Base-by-base conservation (phyloP, 2,888 invertebrate species). In the Mayetiola destructor region DNA sequence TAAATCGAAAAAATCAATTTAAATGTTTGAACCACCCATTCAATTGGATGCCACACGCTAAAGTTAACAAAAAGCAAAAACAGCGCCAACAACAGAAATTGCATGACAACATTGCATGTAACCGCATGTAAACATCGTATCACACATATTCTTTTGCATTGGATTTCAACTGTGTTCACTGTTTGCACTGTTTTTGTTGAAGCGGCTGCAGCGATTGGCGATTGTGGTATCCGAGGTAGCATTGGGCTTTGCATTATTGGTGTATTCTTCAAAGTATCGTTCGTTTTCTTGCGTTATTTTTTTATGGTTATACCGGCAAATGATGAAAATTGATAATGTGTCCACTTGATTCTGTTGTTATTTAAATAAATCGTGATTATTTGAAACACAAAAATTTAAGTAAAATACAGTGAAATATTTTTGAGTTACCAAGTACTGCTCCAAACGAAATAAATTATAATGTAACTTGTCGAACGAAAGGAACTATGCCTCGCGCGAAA, bases 1-100 rank as follows among this genome's bases (percentile, higher is more conserved):
- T 79, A 69, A 18, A 68, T 63, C 12, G 71, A 70, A 59, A 68
- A 65, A 37, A 85, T 72, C 14, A 81, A 75, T 16, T 73, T 64
- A 60, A 84, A 69, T 1, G 82, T 79, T 36, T 76, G 75, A 30
- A 72, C 65, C n/a, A 85, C 66, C 85, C 85, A 87, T 62, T 73
- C 66, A 18, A 81, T 59, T 0, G 84, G 84, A 65, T 83, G 81
- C 42, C 83, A 66, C 18, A 80, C 62, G 64, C 80, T 77, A 32
- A 81, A 69, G 69, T 85, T 84, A 1, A 80, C 78, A 60, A 78
- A 64, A 48, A 77, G 73, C 48, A 80, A 70, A 60, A 79, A 71
- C 0, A 73, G 61, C 21, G 75, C 66, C 4, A 80, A 73, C 37
- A 80, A 68, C 55, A 76, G 59, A 54, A 72, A 75, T 67, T 80